Base-by-base conservation (phyloP, 2,113 vertebrate genomes). In the Sciurus niger region DNA sequence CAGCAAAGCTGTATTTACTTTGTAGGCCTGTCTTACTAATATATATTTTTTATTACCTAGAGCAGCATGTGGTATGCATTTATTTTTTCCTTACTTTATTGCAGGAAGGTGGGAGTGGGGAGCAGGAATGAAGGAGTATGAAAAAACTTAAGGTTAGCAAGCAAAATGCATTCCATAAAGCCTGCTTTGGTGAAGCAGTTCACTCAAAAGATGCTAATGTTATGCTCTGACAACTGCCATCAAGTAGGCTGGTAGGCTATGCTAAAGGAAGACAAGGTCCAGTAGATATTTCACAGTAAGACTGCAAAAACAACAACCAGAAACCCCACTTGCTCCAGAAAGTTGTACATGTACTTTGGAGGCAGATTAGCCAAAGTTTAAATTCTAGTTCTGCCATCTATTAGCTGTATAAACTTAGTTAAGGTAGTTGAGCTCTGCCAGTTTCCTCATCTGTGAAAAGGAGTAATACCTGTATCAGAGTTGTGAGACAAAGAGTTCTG, bases 161-260 rank as follows among this genome's bases (percentile, higher is more conserved):
- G 48, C 32, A 67, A 74, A 89, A 60, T 92, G n/a, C 43, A 55
- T 82, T 68, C 58, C 60, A 7, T 86, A 51, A 90, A 87, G 60
- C n/a, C 89, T 30, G 5, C 84, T 82, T 16, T 94, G 74, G n/a
- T 89, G 51, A 93, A 90, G 68, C 82, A 87, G 17, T 88, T 90
- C 43, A 34, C n/a, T 79, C 37, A 30, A 1, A 40, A 25, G 58
- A 80, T 73, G 60, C 10, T 85, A 20, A 34, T 79, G 65, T n/a
- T 28, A 43, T 94, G 32, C 83, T 73, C 72, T 53, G 43, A 37
- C 18, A 91, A 2, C 55, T 83, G 37, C 70, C 25, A 67, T 88
- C 78, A 60, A 84, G 40, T 90, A 67, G 55, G 55, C 18, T 74
- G 46, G 65, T 48, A 76, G 60, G 51, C 51, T 94, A 28, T 72